Evolutionary conservation across 2,113 vertebrate species (phyloP).

Genomic region (Onychostruthus taczanowskii): DNA sequence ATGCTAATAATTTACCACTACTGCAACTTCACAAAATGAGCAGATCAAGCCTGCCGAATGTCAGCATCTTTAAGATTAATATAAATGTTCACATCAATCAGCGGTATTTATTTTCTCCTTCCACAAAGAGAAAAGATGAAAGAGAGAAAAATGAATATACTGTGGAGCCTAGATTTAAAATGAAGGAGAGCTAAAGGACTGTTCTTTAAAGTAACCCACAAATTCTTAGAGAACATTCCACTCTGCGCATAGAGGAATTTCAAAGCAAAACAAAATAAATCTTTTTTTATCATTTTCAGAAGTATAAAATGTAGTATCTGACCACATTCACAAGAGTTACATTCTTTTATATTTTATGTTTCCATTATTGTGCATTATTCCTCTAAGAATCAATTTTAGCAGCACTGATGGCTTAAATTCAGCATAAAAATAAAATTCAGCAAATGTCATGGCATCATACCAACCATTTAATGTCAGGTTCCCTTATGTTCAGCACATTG

Average conservation of each 20-base stretch:
- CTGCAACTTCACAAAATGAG: not conserved
- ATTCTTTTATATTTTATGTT: conserved; percentile 30
- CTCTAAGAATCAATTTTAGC: conserved; percentile 59
- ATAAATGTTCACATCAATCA: not conserved
- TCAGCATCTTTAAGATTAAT: not conserved
- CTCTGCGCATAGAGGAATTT: not conserved
- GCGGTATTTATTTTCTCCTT: conserved; percentile 4
- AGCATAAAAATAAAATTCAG: conserved; percentile 68
- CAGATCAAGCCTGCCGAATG: not conserved
- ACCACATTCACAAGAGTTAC: not conserved
- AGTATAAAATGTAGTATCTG: not conserved
- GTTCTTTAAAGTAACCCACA: not conserved
- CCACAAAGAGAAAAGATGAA: not conserved
- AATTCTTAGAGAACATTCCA: conserved; percentile 26
- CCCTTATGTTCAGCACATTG: conserved; percentile 65
- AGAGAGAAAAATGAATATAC: not conserved
- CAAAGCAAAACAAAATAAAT: conserved; percentile 35
- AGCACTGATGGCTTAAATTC: conserved; percentile 54
- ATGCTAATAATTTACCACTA: not conserved
- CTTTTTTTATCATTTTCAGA: conserved; percentile 22
- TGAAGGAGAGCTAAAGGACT: not conserved
- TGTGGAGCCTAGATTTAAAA: not conserved
- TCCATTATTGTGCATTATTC: conserved; percentile 20
- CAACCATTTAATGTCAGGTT: conserved; percentile 74
- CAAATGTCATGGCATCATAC: conserved; percentile 70